Evolutionary conservation across 2,888 invertebrate species (phyloP), one percentile per base, ranked within the genome.

Genomic region (Zonitis immaculata): DNA sequence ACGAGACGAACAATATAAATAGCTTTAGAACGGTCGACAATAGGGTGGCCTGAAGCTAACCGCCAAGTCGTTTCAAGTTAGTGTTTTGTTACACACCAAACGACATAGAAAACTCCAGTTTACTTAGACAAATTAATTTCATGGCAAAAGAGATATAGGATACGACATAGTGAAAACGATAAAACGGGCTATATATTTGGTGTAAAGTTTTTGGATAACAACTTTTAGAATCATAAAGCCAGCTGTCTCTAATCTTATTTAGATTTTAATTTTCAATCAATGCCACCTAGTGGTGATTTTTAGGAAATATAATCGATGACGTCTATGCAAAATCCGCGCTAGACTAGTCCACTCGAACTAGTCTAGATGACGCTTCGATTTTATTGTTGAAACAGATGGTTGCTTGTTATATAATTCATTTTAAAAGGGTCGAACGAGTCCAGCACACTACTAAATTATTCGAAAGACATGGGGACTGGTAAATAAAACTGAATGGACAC

Each of bases 81-180:
- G 22, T 39, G 43, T 25, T 49, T 42, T 42, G 49, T 49, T 49
- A 49, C 27, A 42, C 28, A 14, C 49, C 28, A 51, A 43, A 47
- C 30, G 47, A 30, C 42, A 43, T 27, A 48, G 47, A 48, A 54
- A 54, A 54, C 51, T 54, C 47, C 27, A 20, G 32, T 49, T 49
- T 48, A 55, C 55, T 55, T 55, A 55, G 52, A 51, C 45, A 55
- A 55, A 55, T 55, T 55, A 55, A 55, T 55, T 52, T 46, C 49
- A 55, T 27, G 42, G 25, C 14, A 44, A 49, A 49, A 49, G 43
- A 43, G 49, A 49, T 49, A 26, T 28, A 22, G 42, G n/a, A n/a
- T 26, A 27, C 18, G 14, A 27, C 16, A 43, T 12, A 42, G 11
- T 16, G 18, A 11, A 27, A 39, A 22, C 44, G 55, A 55, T 56